Percentiles rank a stretch among this genome's conserved stretches.
Evolutionary conservation across 2,888 invertebrate genomes (phyloP).

Genomic region (Clitarchus hookeri): DNA sequence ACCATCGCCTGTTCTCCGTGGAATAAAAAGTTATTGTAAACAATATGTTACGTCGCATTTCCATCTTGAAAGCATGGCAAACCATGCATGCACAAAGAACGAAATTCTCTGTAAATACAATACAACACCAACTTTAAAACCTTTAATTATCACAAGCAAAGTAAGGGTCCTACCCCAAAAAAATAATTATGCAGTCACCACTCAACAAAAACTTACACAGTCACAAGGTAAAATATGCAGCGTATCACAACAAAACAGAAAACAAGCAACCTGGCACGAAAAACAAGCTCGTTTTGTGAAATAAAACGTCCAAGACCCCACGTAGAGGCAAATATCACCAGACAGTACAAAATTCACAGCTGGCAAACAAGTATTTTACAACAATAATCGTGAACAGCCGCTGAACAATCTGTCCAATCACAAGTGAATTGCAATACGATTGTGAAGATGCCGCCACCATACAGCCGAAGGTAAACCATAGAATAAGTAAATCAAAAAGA

Average conservation of each 20-base stretch:
- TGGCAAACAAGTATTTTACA: not conserved
- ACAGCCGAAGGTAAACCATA: not conserved
- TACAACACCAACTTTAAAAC: not conserved
- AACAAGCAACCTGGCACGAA: not conserved
- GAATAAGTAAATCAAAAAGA: not conserved
- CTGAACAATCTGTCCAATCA: not conserved
- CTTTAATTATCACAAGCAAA: not conserved
- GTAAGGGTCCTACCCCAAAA: not conserved
- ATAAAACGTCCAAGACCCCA: not conserved
- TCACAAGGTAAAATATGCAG: not conserved
- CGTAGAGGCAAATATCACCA: not conserved
- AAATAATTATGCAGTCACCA: not conserved
- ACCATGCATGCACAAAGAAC: conserved; percentile 6
- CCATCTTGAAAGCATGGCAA: conserved; percentile 40
- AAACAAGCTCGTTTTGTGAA: not conserved
- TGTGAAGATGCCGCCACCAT: not conserved
- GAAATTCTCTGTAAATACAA: not conserved
- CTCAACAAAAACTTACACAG: not conserved
- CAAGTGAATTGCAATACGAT: not conserved
- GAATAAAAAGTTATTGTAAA: conserved; percentile 30
- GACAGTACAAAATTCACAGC: not conserved
- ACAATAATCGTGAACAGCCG: not conserved
- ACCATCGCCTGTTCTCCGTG: not conserved
- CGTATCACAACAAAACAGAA: not conserved
- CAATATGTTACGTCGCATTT: conserved; percentile 39